These are phyloP conservation scores for Tapirus indicus DNA, from an alignment of 2,797 vertebrate genomes.

Conservation along the genomic window DNA sequence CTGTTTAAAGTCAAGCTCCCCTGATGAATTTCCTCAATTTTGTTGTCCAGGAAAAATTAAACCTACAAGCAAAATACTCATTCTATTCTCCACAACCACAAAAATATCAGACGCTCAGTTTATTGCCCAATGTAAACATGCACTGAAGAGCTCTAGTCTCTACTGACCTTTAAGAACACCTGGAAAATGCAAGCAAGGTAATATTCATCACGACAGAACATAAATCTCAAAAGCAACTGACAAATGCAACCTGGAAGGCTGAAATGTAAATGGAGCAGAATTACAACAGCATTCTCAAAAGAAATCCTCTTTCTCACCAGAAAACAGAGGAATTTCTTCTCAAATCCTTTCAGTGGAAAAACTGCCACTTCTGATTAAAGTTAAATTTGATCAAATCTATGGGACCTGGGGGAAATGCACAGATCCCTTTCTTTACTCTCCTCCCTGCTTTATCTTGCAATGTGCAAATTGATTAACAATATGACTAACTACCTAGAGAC, in stretches of 20 bases:
- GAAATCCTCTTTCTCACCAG: slow-evolving; percentile 1
- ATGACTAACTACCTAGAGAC: slow-evolving; percentile 4
- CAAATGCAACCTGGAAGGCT: not conserved
- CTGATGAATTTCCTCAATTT: slow-evolving; percentile 65
- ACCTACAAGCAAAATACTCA: not conserved
- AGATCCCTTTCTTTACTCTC: slow-evolving; percentile 27
- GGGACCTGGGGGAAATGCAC: not conserved
- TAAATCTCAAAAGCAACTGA: slow-evolving; percentile 34
- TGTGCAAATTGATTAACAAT: not conserved
- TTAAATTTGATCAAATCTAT: not conserved
- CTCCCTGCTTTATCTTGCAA: not conserved
- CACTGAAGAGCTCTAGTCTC: slow-evolving; percentile 4
- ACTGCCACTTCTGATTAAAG: slow-evolving; percentile 28
- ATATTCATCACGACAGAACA: not conserved
- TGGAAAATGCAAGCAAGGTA: slow-evolving; percentile 26
- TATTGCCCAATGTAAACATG: not conserved
- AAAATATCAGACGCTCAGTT: slow-evolving; percentile 32
- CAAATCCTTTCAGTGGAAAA: slow-evolving; percentile 48
- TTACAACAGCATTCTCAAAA: not conserved
- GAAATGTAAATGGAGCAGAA: not conserved
- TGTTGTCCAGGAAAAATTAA: slow-evolving; percentile 61
- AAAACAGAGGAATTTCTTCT: slow-evolving; percentile 30
- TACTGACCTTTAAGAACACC: not conserved
- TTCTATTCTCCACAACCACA: slow-evolving; percentile 3
- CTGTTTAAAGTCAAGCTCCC: slow-evolving; percentile 65